These are phyloP conservation scores for Pseudoips prasinana DNA, from an alignment of 2,888 invertebrate genomes.

Conservation along the genomic window DNA sequence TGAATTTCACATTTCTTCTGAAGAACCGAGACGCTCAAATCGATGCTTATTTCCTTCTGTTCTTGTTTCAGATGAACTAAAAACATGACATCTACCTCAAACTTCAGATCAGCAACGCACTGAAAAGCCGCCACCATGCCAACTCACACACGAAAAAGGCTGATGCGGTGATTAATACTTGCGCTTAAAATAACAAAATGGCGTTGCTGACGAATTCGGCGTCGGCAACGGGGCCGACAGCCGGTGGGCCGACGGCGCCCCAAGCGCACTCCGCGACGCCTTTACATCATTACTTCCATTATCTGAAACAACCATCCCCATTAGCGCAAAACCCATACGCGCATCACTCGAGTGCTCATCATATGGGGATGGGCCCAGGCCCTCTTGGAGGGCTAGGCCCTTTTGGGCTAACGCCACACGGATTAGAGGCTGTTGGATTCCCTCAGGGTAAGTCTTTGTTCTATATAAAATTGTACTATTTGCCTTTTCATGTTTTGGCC, in stretches of 20 bases:
- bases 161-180: constrained; percentile 60
- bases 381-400: constrained; percentile 74
- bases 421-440: constrained; percentile 76
- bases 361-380: constrained; percentile 81
- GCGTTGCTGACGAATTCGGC: constrained; percentile 73
- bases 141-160: constrained; percentile 57
- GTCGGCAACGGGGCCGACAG: constrained; percentile 61
- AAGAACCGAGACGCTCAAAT: too few species aligned
- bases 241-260: constrained; percentile 60
- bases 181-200: constrained; percentile 42
- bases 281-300: constrained; percentile 80
- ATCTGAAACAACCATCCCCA: constrained; percentile 80
- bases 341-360: constrained; percentile 71
- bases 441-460: constrained; percentile 66
- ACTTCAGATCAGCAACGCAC: constrained; percentile 21
- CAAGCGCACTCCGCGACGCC: constrained; percentile 80
- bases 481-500: too few species aligned
- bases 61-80: constrained; percentile 25
- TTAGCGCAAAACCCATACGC: constrained; percentile 75
- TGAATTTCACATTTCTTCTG: too few species aligned
- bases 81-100: constrained; percentile 21
- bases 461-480: too few species aligned
- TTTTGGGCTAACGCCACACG: constrained; percentile 73
- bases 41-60: too few species aligned
- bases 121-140: constrained; percentile 43